Percentiles rank a stretch among this genome's conserved stretches.
Conservation (phyloP, 2,888 invertebrate species). For the Cantharis lateralis region DNA sequence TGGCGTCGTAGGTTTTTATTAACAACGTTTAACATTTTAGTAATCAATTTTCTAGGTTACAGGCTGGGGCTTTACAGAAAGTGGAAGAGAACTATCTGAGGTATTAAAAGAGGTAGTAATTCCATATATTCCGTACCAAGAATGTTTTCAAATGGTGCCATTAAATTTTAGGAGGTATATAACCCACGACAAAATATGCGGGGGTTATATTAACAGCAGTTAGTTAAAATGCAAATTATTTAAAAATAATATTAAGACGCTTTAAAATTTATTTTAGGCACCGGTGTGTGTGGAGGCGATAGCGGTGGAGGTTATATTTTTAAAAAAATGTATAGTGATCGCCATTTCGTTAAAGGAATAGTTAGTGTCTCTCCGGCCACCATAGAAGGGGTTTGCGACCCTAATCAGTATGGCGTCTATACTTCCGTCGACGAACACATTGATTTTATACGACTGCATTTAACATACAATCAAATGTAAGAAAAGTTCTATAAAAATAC, state of each 20-base stretch:
- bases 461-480: not conserved
- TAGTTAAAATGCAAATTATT: not conserved
- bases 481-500: too few relatives aligned
- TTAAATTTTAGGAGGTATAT: not conserved
- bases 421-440: not conserved
- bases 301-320: not conserved
- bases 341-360: not conserved
- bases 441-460: not conserved
- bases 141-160: not conserved
- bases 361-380: not conserved
- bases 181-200: not conserved
- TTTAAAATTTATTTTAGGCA: not conserved
- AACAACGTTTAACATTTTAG: not conserved
- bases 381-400: not conserved
- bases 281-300: not conserved
- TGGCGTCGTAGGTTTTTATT: slow-evolving; percentile 37
- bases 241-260: not conserved
- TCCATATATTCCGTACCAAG: not conserved
- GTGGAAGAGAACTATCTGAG: not conserved
- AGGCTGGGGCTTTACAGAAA: not conserved
- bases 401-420: not conserved
- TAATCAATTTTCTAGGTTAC: not conserved
- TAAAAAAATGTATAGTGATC: not conserved
- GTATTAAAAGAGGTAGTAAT: not conserved
- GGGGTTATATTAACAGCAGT: not conserved